Evolutionary conservation across 2,797 vertebrate genomes (phyloP).

Genomic region (Sardinella longiceps): DNA sequence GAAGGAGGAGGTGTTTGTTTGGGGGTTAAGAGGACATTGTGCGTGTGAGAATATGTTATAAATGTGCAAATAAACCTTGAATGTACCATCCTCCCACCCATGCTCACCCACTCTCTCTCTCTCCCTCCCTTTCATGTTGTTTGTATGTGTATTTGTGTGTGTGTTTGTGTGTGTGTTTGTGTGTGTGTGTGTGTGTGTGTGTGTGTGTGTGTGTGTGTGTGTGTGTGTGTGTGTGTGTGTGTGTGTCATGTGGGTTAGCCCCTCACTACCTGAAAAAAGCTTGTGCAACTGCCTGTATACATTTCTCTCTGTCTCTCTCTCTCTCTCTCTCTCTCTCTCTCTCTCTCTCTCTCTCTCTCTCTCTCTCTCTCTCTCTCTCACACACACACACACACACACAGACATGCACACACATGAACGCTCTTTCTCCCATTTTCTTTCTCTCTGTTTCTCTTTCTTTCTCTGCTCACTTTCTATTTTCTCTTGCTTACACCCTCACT

Average conservation of each 20-base stretch:
- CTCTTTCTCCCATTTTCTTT: no score
- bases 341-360: conserved; percentile 6
- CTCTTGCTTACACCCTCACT: no score
- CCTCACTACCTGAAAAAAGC: neutral
- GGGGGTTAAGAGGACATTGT: no score
- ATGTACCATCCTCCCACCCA: neutral
- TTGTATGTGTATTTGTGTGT: no score
- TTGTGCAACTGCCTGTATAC: no score
- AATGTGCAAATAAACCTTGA: no score
- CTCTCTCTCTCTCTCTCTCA: neutral
- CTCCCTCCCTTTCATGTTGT: neutral
- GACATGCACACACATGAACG: no score
- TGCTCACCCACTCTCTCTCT: conserved; percentile 19
- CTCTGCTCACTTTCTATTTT: no score
- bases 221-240: neutral
- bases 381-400: neutral
- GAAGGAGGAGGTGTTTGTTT: no score
- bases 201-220: neutral
- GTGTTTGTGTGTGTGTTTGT: no score
- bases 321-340: neutral
- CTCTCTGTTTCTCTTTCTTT: neutral
- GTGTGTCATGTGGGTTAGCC: neutral
- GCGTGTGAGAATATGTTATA: no score
- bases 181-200: neutral
- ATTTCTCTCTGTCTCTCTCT: no score